Evolutionary conservation across 2,113 vertebrate species (phyloP).

Genomic region (Eonycteris spelaea): DNA sequence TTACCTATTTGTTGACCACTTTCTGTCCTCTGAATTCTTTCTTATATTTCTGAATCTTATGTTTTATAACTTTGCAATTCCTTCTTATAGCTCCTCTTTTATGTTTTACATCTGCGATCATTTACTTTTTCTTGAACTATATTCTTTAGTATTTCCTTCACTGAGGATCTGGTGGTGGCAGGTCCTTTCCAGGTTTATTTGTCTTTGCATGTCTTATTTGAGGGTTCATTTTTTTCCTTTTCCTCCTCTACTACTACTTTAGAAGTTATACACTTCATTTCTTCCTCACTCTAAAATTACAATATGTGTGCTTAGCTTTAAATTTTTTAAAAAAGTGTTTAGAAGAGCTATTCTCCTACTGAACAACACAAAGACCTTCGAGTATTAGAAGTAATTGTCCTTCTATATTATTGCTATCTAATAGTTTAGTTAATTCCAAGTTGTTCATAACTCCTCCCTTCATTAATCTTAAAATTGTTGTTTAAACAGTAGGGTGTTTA

Average conservation of each 20-base stretch:
- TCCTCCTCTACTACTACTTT: background rate
- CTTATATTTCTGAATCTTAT: background rate
- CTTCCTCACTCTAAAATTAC: background rate
- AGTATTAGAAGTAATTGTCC: background rate
- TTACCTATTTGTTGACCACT: background rate
- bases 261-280: background rate
- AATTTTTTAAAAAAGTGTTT: background rate
- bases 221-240: background rate
- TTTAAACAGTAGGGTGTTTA: background rate
- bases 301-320: background rate
- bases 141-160: background rate
- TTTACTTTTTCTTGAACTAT: background rate
- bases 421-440: slow-evolving; percentile 21
- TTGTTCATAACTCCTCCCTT: background rate
- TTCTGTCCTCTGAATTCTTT: background rate
- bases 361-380: background rate
- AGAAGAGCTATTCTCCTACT: background rate
- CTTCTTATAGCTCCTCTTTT: background rate
- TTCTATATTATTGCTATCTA: background rate
- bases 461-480: background rate
- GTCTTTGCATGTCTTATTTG: background rate
- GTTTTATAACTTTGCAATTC: background rate
- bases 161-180: background rate
- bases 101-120: background rate
- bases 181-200: background rate